Evolutionary conservation across 2,888 invertebrate species (phyloP).

Genomic region (Cephus rjabovi): DNA sequence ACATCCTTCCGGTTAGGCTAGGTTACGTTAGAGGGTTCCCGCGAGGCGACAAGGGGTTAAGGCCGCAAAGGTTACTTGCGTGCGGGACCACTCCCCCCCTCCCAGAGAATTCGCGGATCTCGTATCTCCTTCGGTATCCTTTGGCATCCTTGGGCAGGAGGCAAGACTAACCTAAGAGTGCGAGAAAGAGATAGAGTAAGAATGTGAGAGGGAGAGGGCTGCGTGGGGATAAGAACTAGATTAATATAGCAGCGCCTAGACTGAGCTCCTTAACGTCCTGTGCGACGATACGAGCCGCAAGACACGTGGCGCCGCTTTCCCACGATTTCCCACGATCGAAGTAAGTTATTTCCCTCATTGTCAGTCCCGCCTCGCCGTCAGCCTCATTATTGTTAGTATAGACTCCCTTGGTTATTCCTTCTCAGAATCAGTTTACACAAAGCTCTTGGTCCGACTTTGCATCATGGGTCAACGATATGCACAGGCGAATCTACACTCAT

Average conservation of each 20-base stretch:
- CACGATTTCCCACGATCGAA: conserved; percentile 15
- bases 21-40: background rate
- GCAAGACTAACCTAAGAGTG: too few relatives aligned
- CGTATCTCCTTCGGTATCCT: background rate
- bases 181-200: background rate
- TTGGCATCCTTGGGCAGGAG: background rate
- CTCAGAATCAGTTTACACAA: too few relatives aligned
- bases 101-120: background rate
- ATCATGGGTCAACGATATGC: too few relatives aligned
- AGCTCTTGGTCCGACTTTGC: too few relatives aligned
- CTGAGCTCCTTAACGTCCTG: conserved; percentile 48
- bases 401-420: too few relatives aligned
- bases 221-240: conserved; percentile 9
- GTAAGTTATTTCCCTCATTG: too few relatives aligned
- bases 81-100: too few relatives aligned
- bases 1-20: conserved; percentile 14
- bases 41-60: too few relatives aligned
- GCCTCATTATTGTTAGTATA: too few relatives aligned
- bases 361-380: too few relatives aligned
- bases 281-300: conserved; percentile 45
- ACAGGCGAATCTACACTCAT: too few relatives aligned
- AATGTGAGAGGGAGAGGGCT: background rate
- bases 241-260: conserved; percentile 51
- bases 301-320: conserved; percentile 55
- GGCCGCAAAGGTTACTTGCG: too few relatives aligned